Evolutionary conservation across 2,113 vertebrate species (phyloP).

Genomic region (Morphnarchus princeps): DNA sequence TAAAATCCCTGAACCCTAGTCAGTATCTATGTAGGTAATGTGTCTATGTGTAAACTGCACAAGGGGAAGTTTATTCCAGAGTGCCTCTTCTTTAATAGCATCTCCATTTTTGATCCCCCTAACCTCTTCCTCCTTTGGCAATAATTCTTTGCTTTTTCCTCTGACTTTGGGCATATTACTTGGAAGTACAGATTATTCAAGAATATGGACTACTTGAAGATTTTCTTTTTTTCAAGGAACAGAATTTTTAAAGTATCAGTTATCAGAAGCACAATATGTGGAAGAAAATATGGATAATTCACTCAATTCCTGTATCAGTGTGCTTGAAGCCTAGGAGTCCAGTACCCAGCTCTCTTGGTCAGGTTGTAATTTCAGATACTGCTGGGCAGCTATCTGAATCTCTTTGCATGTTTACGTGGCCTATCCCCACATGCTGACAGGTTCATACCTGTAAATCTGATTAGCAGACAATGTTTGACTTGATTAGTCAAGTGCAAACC

Average conservation of each 20-base stretch:
- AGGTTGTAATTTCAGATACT: conserved; percentile 33
- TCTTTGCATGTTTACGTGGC: conserved; percentile 13
- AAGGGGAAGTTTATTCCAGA: not conserved
- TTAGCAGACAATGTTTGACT: conserved; percentile 34
- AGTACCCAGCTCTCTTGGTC: not conserved
- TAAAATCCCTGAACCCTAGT: not conserved
- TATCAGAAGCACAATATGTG: not conserved
- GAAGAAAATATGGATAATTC: not conserved
- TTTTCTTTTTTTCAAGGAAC: not conserved
- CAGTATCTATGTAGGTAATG: not conserved
- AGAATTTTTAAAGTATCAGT: not conserved
- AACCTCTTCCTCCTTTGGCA: not conserved
- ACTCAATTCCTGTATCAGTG: not conserved
- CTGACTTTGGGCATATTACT: not conserved
- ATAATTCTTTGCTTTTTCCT: not conserved
- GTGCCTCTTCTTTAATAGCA: not conserved
- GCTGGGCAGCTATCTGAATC: conserved; percentile 10
- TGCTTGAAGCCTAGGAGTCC: not conserved
- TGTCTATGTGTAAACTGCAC: not conserved
- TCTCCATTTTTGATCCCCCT: not conserved
- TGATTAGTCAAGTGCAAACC: conserved; percentile 42
- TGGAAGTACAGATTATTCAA: not conserved
- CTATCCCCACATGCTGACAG: not conserved
- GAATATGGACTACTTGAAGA: not conserved
- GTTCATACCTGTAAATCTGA: conserved; percentile 41